phyloP scores from a whole-genome alignment of 1,140 invertebrate species.

The Epicauta chinensis region DNA sequence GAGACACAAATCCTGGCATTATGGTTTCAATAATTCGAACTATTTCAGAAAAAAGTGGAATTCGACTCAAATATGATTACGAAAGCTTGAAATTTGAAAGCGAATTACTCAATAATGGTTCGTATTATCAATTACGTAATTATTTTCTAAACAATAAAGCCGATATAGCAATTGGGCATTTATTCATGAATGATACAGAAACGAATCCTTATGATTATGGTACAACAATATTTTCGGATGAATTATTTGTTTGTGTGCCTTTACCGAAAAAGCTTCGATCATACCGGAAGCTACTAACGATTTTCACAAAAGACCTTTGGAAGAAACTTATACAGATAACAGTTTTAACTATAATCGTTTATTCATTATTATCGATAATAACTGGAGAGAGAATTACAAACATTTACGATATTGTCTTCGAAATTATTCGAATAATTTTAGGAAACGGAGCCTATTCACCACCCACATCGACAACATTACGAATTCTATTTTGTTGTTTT shows the following conservation, averaged over 20 bases:
- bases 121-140: not conserved
- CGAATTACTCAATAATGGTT: constrained; percentile 2
- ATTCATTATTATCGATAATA: not conserved
- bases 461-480: not conserved
- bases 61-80: not conserved
- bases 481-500: not conserved
- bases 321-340: not conserved
- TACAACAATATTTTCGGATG: not conserved
- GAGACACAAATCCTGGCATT: not conserved
- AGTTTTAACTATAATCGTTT: not conserved
- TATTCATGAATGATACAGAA: constrained; percentile 9
- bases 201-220: constrained; percentile 12
- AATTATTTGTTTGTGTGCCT: not conserved
- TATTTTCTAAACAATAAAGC: not conserved
- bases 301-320: constrained; percentile 5
- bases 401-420: not conserved
- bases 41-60: not conserved
- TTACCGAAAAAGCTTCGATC: constrained; percentile 1
- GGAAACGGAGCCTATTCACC: no score
- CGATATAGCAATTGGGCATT: constrained; percentile 5
- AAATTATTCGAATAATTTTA: not conserved
- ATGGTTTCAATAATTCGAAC: constrained; percentile 1
- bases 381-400: not conserved
- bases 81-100: not conserved
- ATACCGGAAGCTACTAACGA: constrained; percentile 2